Evolutionary conservation across 2,113 vertebrate species (phyloP).

Genomic region (Lamprotornis superbus): DNA sequence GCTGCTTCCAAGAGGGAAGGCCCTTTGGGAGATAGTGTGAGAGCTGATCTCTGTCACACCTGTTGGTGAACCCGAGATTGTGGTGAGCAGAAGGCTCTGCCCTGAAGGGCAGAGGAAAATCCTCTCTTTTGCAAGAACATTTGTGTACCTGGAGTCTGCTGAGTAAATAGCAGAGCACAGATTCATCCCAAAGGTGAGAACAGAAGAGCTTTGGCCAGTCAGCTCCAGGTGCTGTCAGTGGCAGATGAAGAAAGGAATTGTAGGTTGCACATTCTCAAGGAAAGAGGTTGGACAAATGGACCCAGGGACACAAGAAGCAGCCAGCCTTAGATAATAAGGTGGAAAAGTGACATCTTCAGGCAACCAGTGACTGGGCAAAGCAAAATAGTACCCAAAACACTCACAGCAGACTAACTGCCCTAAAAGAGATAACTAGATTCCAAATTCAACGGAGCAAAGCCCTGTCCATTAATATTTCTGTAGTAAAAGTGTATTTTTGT

Average conservation of each 20-base stretch:
- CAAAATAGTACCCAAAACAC: neutral
- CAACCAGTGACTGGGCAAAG: neutral
- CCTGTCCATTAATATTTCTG: neutral
- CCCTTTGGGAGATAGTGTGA: neutral
- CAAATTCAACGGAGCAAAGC: neutral
- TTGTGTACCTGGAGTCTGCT: neutral
- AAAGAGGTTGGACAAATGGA: neutral
- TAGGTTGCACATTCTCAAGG: neutral
- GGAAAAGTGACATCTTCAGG: neutral
- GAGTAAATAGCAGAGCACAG: neutral
- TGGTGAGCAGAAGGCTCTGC: neutral
- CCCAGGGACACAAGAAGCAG: neutral
- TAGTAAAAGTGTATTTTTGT: neutral
- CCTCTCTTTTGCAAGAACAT: neutral
- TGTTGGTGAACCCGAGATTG: neutral
- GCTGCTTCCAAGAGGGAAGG: neutral
- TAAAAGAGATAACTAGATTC: neutral
- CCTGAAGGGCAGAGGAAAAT: neutral
- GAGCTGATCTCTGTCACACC: neutral
- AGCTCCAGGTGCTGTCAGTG: neutral
- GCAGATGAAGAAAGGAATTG: neutral
- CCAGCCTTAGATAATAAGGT: neutral
- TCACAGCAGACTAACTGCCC: neutral
- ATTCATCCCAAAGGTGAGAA: neutral
- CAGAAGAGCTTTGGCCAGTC: neutral